Evolutionary conservation across 2,797 vertebrate genomes (phyloP), one percentile per base, ranked within the genome.

Genomic region (Diglossa cyanea): DNA sequence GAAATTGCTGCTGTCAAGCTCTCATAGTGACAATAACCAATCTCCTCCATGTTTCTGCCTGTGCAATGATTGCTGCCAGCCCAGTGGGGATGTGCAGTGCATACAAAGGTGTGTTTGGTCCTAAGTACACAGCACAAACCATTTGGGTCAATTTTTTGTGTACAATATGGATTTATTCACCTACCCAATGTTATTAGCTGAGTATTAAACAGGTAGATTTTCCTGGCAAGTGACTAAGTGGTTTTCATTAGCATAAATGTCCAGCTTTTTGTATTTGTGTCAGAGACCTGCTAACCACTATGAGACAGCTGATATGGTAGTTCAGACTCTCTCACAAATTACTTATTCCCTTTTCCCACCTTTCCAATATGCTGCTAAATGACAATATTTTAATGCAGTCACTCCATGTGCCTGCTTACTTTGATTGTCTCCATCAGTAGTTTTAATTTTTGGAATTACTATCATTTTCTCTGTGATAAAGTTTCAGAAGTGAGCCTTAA

Each of bases 181-280:
- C 55, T 62, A 54, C 31, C 13, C 42, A 40, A 5, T 42, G 33
- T 54, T 50, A 60, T 86, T 93, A 48, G 40, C 76, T 83, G 70
- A 48, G 82, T 89, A 6, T 72, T 44, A 54, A 37, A 33, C 50
- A 76, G 13, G 74, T 90, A 82, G 71, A 73, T 92, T 60, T 91
- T 93, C 84, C 51, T 40, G 77, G 68, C 85, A 94, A 81, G 50
- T 89, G 76, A 93, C 82, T 91, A 77, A 88, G 47, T 86, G 60
- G 21, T 67, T 85, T 92, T 93, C 65, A 90, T 94, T 85, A 95
- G 76, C 83, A 90, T 80, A 94, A 88, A 86, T 11, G 6, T 35
- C 62, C 24, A 35, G 74, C 17, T 74, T 91, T 95, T 76, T 50
- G 9, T 44, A 50, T 91, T 87, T 92, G 53, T 45, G 24, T 55